Evolutionary conservation across 2,888 invertebrate species (phyloP).

Genomic region (Apodemia duryi): DNA sequence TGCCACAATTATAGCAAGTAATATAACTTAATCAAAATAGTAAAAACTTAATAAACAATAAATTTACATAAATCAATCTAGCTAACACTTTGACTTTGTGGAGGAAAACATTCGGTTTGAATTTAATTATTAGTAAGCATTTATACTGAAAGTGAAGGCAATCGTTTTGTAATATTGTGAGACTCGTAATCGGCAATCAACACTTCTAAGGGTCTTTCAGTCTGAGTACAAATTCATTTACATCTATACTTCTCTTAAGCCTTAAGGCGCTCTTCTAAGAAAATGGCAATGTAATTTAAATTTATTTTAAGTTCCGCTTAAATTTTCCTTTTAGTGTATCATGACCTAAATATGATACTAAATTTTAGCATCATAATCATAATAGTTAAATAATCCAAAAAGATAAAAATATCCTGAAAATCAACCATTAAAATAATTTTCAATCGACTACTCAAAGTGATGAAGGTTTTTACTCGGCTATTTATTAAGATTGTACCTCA

Average conservation of each 20-base stretch:
- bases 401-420: too few species aligned
- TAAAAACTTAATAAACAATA: background rate
- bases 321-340: background rate
- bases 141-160: conserved; percentile 3
- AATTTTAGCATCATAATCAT: background rate
- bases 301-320: conserved; percentile 2
- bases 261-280: conserved; percentile 6
- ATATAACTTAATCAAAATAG: too few species aligned
- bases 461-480: too few species aligned
- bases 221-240: conserved; percentile 11
- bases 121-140: conserved; percentile 7
- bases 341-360: background rate
- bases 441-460: too few species aligned
- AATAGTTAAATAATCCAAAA: too few species aligned
- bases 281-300: background rate
- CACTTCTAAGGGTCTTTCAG: conserved; percentile 6
- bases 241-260: conserved; percentile 9
- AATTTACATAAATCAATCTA: background rate
- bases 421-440: too few species aligned
- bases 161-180: conserved; percentile 14
- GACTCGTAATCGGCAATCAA: conserved; percentile 13
- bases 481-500: too few species aligned
- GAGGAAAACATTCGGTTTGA: background rate
- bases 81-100: background rate
- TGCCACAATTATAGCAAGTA: too few species aligned